Conservation (phyloP, 2,113 vertebrate species). For the Toxotes chatareus region DNA sequence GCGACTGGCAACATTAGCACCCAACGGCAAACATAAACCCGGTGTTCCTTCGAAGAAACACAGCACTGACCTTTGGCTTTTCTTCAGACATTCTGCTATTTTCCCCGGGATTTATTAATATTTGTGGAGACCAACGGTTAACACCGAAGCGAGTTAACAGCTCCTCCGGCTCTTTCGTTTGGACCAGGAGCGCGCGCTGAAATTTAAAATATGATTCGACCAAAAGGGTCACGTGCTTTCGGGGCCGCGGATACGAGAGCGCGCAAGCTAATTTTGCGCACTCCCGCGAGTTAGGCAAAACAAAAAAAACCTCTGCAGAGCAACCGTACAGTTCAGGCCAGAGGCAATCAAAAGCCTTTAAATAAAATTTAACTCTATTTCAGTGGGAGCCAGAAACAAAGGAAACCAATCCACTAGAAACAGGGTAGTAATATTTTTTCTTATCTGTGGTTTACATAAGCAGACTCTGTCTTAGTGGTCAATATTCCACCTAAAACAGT, state of each 20-base stretch:
- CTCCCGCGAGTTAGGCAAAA: conserved; percentile 44
- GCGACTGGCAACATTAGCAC: background rate
- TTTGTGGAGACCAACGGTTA: conserved; percentile 15
- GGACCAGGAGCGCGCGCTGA: conserved; percentile 83
- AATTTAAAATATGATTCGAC: conserved; percentile 80
- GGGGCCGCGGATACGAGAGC: conserved; percentile 75
- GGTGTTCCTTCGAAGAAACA: fast-evolving
- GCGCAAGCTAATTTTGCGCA: conserved; percentile 68
- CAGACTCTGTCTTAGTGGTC: too few relatives aligned
- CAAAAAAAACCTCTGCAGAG: conserved; percentile 3
- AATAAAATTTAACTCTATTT: background rate
- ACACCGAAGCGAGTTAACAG: conserved; percentile 49
- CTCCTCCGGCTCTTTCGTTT: conserved; percentile 77
- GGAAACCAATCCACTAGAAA: background rate
- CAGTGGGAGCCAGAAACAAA: background rate
- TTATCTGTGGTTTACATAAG: background rate
- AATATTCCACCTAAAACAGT: too few relatives aligned
- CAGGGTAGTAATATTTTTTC: background rate
- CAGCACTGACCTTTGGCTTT: conserved; percentile 89
- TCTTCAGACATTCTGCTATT: conserved; percentile 89
- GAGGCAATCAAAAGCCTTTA: background rate
- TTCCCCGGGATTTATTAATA: background rate
- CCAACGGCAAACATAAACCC: background rate
- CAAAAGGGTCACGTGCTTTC: conserved; percentile 82
- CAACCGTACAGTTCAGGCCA: background rate